phyloP scores from a whole-genome alignment of 2,797 vertebrate species.

The Melanotaenia maccullochi region DNA sequence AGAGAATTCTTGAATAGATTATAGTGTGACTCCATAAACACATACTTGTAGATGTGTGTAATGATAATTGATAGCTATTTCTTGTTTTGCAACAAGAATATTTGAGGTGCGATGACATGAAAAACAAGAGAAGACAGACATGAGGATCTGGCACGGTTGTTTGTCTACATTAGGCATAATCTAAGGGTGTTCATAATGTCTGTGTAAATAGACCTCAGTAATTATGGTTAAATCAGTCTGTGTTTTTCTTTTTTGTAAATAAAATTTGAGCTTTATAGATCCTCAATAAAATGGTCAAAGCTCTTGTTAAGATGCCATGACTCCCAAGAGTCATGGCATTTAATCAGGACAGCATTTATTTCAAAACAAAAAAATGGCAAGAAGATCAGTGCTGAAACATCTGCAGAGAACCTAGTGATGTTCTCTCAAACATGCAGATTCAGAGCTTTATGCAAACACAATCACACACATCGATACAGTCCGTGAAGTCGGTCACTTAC shows the following conservation, averaged over 20 bases:
- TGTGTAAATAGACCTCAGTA: neutral
- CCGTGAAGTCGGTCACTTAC: conserved; percentile 54
- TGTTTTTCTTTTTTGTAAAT: neutral
- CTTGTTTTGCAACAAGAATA: conserved; percentile 22
- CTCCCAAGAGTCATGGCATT: neutral
- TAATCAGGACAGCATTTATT: conserved; percentile 14
- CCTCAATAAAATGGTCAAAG: neutral
- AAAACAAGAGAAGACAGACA: conserved; percentile 2
- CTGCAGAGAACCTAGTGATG: conserved; percentile 19
- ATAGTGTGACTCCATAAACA: conserved; percentile 6
- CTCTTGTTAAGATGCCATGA: neutral
- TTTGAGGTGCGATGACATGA: neutral
- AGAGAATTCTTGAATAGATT: neutral
- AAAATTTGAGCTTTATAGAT: neutral
- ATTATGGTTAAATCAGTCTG: neutral
- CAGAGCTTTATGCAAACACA: neutral
- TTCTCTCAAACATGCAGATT: neutral
- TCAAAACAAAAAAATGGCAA: neutral
- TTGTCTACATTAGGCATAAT: neutral
- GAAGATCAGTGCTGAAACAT: conserved; percentile 6
- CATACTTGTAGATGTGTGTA: conserved; percentile 13
- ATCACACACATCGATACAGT: conserved; percentile 5
- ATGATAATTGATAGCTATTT: conserved; percentile 21
- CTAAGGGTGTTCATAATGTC: neutral
- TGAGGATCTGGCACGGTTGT: neutral